Percentiles rank a stretch among this genome's conserved stretches.
phyloP scores from a whole-genome alignment of 2,797 vertebrate species.

The Acridotheres tristis region DNA sequence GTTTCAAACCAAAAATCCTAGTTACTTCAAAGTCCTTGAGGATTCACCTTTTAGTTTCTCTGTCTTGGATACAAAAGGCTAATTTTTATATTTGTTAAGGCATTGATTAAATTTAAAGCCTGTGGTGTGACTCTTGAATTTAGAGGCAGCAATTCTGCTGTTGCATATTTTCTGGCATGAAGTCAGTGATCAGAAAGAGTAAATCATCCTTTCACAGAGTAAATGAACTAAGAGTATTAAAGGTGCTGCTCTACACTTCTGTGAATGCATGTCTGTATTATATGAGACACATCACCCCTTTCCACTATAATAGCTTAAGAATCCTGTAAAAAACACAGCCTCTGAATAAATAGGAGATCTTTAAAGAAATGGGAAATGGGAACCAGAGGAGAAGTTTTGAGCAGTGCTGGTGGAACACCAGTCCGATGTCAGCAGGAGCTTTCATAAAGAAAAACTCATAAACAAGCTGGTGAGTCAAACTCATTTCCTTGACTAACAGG shows the following conservation, averaged over 20 bases:
- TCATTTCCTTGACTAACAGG: constrained; percentile 51
- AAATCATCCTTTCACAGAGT: not conserved
- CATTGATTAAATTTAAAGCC: not conserved
- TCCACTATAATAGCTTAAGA: not conserved
- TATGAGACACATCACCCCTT: not conserved
- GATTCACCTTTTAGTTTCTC: not conserved
- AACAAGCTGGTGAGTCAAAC: constrained; percentile 55
- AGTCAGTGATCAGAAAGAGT: not conserved
- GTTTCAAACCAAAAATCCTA: not conserved
- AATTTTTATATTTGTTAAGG: not conserved
- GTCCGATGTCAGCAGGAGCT: not conserved
- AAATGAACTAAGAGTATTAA: not conserved
- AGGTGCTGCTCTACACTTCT: not conserved
- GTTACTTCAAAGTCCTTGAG: not conserved
- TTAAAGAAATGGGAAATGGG: not conserved
- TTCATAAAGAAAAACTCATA: constrained; percentile 33
- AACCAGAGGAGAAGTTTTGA: not conserved
- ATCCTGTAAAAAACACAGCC: not conserved
- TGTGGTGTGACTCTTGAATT: not conserved
- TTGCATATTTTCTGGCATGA: not conserved
- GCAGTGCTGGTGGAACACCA: not conserved
- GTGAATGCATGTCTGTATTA: not conserved
- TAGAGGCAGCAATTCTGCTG: not conserved
- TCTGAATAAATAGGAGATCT: not conserved
- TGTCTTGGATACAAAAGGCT: not conserved